phyloP scores from a whole-genome alignment of 1,140 invertebrate genomes.

The Mizuhopecten yessoensis region DNA sequence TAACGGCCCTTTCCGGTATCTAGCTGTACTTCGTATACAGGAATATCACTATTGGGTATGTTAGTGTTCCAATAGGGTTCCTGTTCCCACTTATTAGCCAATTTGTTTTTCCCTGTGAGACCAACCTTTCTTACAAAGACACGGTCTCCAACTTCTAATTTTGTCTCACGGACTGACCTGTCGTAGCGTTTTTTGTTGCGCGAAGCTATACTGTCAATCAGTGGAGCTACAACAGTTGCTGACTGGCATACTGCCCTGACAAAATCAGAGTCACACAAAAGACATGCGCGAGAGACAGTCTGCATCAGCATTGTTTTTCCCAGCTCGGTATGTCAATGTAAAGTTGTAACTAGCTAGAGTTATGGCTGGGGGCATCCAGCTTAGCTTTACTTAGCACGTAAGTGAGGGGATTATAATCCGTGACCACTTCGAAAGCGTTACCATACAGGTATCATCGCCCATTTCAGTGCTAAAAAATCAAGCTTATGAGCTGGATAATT shows the following conservation, averaged over 20 bases:
- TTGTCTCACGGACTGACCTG: conserved; percentile 40
- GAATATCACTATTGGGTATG: conserved; percentile 54
- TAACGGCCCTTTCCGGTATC: background rate
- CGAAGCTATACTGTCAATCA: no score
- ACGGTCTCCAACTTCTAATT: conserved; percentile 44
- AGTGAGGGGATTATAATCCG: no score
- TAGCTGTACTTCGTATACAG: conserved; percentile 42
- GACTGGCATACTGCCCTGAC: no score
- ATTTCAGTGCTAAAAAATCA: conserved; percentile 52
- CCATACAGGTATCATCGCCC: conserved; percentile 46
- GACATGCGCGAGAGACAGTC: no score
- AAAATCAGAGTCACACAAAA: no score
- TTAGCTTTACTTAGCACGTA: no score
- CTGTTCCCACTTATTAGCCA: conserved; percentile 47
- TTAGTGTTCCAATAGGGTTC: conserved; percentile 45
- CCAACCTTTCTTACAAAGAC: conserved; percentile 36
- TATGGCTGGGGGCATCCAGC: no score
- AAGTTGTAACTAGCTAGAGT: no score
- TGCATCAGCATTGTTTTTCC: no score
- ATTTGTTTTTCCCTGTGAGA: conserved; percentile 46
- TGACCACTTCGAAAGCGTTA: no score
- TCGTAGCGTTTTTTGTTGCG: conserved; percentile 4
- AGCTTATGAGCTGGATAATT: conserved; percentile 55
- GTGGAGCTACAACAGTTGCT: no score
- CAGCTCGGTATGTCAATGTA: no score